Evolutionary conservation across 2,888 invertebrate species (phyloP).

Genomic region (Morpho achilles): DNA sequence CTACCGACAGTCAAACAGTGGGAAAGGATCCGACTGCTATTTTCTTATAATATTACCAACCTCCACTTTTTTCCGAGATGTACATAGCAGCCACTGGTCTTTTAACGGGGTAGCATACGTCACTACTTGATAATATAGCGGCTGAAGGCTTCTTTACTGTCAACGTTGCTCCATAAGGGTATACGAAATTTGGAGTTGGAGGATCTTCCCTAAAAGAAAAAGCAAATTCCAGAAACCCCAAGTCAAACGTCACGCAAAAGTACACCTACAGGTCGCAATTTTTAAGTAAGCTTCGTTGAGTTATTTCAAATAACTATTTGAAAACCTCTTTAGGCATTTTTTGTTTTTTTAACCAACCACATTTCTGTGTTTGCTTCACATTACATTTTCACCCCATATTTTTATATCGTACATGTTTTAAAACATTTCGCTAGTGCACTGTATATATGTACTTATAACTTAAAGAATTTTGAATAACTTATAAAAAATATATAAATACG

Average conservation of each 20-base stretch:
- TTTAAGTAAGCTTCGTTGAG: no score
- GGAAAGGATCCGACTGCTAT: background rate
- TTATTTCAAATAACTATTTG: no score
- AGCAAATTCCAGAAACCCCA: background rate
- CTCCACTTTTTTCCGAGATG: constrained; percentile 76
- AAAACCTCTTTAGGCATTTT: no score
- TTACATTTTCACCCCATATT: no score
- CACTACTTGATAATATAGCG: constrained; percentile 94
- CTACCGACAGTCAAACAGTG: no score
- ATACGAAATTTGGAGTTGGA: constrained; percentile 87
- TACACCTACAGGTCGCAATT: background rate
- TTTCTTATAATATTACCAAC: constrained; percentile 30
- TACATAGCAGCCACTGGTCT: constrained; percentile 93
- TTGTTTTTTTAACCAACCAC: no score
- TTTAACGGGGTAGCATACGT: constrained; percentile 95
- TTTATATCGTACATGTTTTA: no score
- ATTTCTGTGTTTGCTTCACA: no score
- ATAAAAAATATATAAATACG: no score
- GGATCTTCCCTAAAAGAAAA: constrained; percentile 58
- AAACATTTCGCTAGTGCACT: no score
- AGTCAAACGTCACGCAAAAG: background rate
- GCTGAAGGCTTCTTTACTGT: constrained; percentile 94
- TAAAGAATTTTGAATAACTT: no score
- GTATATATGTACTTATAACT: no score
- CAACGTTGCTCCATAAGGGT: constrained; percentile 96